These are phyloP conservation scores for Prionailurus viverrinus DNA, from an alignment of 2,113 vertebrate species.

Conservation along the genomic window DNA sequence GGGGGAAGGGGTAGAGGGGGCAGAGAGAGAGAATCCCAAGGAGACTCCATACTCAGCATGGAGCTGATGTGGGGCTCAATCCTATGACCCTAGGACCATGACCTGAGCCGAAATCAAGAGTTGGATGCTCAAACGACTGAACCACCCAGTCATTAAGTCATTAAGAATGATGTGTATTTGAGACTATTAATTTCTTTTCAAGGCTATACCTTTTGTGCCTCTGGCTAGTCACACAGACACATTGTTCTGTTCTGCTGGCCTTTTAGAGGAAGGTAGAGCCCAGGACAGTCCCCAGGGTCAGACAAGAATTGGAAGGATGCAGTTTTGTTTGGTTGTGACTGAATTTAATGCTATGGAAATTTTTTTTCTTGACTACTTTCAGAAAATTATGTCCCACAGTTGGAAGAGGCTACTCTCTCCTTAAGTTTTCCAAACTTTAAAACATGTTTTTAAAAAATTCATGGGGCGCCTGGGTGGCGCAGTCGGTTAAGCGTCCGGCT, in stretches of 20 bases:
- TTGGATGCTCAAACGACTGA: no score
- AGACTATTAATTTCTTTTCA: neutral
- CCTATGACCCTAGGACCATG: no score
- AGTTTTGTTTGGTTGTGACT: neutral
- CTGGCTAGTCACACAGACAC: neutral
- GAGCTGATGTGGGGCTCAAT: no score
- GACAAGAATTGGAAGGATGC: neutral
- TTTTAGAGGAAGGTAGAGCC: neutral
- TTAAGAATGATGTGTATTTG: constrained; percentile 3
- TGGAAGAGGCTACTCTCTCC: neutral
- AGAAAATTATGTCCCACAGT: neutral
- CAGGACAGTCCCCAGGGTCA: neutral
- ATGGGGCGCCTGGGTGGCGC: neutral
- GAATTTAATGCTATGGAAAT: neutral
- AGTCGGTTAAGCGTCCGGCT: no score
- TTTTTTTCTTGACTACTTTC: constrained; percentile 30
- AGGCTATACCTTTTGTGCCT: neutral
- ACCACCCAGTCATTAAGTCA: no score
- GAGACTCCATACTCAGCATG: no score
- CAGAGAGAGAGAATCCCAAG: no score
- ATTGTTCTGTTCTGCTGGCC: neutral
- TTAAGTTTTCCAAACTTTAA: constrained; percentile 45
- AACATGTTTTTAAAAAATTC: constrained; percentile 22
- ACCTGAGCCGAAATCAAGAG: no score
- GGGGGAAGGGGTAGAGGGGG: no score